Evolutionary conservation across 23 tunicate species (phyloP), one percentile per base, ranked within the genome.

Genomic region (Trididemnum nubilum): DNA sequence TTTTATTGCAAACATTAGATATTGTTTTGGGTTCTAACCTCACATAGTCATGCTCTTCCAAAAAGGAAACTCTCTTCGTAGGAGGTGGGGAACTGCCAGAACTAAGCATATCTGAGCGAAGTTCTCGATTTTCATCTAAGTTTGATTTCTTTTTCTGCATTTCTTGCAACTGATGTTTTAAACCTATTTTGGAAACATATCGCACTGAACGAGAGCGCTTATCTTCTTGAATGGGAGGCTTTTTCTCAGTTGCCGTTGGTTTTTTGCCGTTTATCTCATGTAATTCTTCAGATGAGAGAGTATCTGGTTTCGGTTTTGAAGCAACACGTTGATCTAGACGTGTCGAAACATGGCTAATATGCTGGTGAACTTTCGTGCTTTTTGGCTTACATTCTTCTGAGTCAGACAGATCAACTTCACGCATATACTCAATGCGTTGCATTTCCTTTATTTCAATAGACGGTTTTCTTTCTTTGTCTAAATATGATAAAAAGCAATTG

Each of bases 321-420:
- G 79, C 69, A 33, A 27, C 15, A 22, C 90, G 83, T 75, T 61
- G 81, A 28, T 52, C 54, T 69, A 91, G 60, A 30, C 97, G 78
- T 34, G 97, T 91, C 0, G 90, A 85, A 26, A 91, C 97, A 39
- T 91, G 97, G 54, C 97, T 91, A 2, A 91, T 77, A 69, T 91
- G 97, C n/a, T n/a, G n/a, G 9, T 88, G 90, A 2, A 81, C 85
- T 83, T 83, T 29, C 2, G 27, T 52, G 28, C 36, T 9, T 33
- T 54, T 77, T 3, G 67, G 12, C 33, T 65, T 64, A 30, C 36
- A 15, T 78, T 28, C 82, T n/a, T n/a, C n/a, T n/a, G n/a, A n/a
- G n/a, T n/a, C n/a, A n/a, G n/a, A n/a, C n/a, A n/a, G n/a, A n/a
- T n/a, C n/a, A n/a, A n/a, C n/a, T n/a, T n/a, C n/a, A n/a, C n/a